Evolutionary conservation across 2,113 vertebrate genomes (phyloP), one percentile per base, ranked within the genome.

Genomic region (Numenius arquata): DNA sequence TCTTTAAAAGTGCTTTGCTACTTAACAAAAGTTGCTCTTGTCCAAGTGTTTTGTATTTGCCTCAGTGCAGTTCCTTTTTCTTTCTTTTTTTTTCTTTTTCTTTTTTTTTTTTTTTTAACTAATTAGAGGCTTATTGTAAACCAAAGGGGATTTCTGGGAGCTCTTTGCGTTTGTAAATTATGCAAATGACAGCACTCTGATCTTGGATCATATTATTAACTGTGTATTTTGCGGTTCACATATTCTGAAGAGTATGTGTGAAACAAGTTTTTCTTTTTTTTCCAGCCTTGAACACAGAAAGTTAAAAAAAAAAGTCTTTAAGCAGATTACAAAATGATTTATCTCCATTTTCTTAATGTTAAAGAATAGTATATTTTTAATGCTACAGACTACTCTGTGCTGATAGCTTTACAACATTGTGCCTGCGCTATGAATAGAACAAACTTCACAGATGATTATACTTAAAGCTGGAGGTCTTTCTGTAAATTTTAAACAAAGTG

Each of bases 11-110:
- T 67, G 59, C 48, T 77, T 82, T 95, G 83, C 86, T 95, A 62
- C 88, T 96, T 91, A n/a, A 38, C 22, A 84, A 86, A 76, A 52
- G 72, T 62, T 88, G 22, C 58, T 92, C 25, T 81, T 80, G 15
- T 73, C 55, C 93, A 92, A 97, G 36, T 61, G 50, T 77, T 97
- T 91, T 95, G 63, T 71, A 19, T 89, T 97, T 91, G 61, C 58
- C 48, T 78, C 77, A 85, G 61, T 67, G 65, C n/a, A 70, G 59
- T 72, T 89, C 13, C 7, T 59, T 71, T 40, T 41, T 40, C 12
- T 4, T 2, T 19, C 21, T 18, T 22, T 8, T 15, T 7, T 2
- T 29, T 26, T 15, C 1, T 12, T n/a, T 22, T 25, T 45, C 16
- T 15, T 38, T 17, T 58, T 16, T 27, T 41, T 22, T 34, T 29